Evolutionary conservation across 2,113 vertebrate species (phyloP).

Genomic region (Hippopotamus amphibius): DNA sequence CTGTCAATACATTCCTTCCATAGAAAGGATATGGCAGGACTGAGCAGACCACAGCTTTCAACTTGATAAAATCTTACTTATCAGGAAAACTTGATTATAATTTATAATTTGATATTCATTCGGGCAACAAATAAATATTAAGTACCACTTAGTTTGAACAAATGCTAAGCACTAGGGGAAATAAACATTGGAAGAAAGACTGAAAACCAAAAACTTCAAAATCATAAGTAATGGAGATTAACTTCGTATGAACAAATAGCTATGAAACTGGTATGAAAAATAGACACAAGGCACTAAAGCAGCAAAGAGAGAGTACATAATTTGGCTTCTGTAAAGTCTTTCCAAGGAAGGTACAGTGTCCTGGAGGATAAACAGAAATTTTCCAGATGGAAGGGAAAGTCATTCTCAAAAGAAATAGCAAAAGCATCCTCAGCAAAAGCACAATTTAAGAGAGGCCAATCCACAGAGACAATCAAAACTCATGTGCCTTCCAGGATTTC

Average conservation of each 20-base stretch:
- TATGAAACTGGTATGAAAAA: background rate
- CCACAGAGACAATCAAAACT: background rate
- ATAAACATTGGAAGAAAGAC: background rate
- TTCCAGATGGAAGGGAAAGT: background rate
- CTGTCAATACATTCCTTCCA: background rate
- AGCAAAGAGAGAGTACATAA: background rate
- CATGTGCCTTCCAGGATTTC: background rate
- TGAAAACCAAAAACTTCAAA: background rate
- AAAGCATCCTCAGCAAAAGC: no score
- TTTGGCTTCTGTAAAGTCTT: background rate
- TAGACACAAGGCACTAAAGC: background rate
- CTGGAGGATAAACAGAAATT: background rate
- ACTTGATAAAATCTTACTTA: background rate
- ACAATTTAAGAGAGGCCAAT: no score
- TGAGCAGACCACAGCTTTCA: background rate
- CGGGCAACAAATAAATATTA: slow-evolving; percentile 1
- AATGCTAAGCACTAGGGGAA: background rate
- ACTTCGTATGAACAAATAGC: background rate
- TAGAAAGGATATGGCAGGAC: background rate
- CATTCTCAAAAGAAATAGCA: background rate
- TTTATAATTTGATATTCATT: background rate
- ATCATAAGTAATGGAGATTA: background rate
- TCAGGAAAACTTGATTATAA: background rate
- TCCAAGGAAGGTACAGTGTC: background rate
- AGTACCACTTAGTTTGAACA: background rate